Evolutionary conservation across 2,113 vertebrate genomes (phyloP), one percentile per base, ranked within the genome.

Genomic region (Amazona vittata): DNA sequence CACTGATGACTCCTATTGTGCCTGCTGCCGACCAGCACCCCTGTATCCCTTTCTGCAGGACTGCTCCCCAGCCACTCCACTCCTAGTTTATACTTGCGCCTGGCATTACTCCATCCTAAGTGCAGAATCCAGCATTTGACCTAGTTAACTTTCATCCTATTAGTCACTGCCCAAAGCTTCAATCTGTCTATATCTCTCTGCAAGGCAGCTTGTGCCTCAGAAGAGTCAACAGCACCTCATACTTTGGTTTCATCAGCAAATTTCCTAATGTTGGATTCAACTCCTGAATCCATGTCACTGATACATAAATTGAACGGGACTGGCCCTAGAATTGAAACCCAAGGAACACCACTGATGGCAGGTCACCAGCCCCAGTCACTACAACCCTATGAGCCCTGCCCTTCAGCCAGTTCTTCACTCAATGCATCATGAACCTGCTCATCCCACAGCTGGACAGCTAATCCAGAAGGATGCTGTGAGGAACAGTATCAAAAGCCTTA

Each of bases 21-120:
- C 18, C 21, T 57, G 35, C 53, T 63, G 47, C 16, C 5, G 2
- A 14, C 31, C 35, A 55, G 20, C 21, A 49, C 10, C 29, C 20
- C 37, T 26, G 55, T 8, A 43, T 37, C 41, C 6, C 21, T 55
- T 69, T 69, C 43, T 55, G 5, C 18, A 37, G 19, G 14, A 37
- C 41, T 10, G 5, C 15, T 82, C 18, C 49, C n/a, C 52, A 49
- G 12, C 14, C 68, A 33, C 15, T 43, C 19, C 2, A 29, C 29
- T 37, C 21, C 15, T 12, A 29, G 2, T 16, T 33, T 71, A 22
- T 19, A 50, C 31, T 47, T 81, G 25, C 3, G 7, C 6, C 41
- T 19, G 25, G 22, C 1, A 4, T 52, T 47, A 39, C 3, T 79
- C 37, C 1, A 2, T 73, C 7, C 31, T 44, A 7, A 3, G 12